Evolutionary conservation across 1,140 invertebrate species (phyloP).

Genomic region (Drepana arcuata): DNA sequence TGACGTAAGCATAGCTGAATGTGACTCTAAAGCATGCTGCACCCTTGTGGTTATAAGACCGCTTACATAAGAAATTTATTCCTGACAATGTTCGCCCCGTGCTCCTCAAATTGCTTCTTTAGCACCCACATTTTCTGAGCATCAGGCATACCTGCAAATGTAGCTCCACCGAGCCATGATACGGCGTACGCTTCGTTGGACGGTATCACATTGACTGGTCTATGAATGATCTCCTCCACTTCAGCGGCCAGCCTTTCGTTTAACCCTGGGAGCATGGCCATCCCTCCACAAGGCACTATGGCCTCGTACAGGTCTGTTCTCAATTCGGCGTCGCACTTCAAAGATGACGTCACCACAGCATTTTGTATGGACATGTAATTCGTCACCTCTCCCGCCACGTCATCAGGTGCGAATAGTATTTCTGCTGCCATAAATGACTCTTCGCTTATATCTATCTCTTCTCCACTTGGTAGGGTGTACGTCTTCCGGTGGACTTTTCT

Average conservation of each 20-base stretch:
- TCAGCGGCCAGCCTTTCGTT: constrained; percentile 26
- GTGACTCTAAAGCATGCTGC: no score
- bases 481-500: constrained; percentile 16
- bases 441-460: constrained; percentile 29
- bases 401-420: constrained; percentile 39
- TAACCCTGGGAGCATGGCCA: constrained; percentile 33
- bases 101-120: constrained; percentile 41
- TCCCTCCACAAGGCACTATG: constrained; percentile 36
- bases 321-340: constrained; percentile 40
- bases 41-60: no score
- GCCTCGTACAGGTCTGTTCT: constrained; percentile 26
- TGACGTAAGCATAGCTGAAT: no score
- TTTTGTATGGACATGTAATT: constrained; percentile 27
- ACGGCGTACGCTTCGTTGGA: constrained; percentile 35
- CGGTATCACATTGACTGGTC: constrained; percentile 23
- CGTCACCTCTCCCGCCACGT: constrained; percentile 17
- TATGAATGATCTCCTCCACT: constrained; percentile 15
- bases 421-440: constrained; percentile 43
- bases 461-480: constrained; percentile 24
- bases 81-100: constrained; percentile 39
- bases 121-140: constrained; percentile 32
- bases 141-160: constrained; percentile 33
- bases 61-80: constrained; percentile 28
- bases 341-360: constrained; percentile 20
- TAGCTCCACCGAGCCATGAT: constrained; percentile 49